Evolutionary conservation across 1,140 invertebrate genomes (phyloP).

Genomic region (Cydia strobilella): DNA sequence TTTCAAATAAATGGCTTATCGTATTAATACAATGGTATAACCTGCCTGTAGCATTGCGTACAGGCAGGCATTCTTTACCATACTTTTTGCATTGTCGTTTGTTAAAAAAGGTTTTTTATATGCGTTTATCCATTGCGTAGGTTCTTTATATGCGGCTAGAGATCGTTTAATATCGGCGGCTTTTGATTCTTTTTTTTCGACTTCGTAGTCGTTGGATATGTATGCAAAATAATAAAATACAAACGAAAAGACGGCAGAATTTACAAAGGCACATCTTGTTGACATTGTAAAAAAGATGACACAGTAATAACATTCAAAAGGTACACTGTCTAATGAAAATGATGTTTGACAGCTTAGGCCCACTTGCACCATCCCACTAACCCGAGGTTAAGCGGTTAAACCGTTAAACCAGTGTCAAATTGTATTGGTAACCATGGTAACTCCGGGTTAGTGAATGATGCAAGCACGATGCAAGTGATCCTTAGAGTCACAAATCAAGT

Average conservation of each 20-base stretch:
- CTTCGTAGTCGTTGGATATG: not conserved
- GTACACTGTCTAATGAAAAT: not conserved
- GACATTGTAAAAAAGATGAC: no score
- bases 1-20: conserved; percentile 29
- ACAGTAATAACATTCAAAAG: not conserved
- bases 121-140: conserved; percentile 7
- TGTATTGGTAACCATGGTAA: no score
- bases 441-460: no score
- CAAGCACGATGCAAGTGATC: no score
- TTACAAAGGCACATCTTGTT: no score
- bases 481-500: no score
- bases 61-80: conserved; percentile 15
- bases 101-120: conserved; percentile 20
- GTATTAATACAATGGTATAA: conserved; percentile 31
- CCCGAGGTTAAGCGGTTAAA: no score
- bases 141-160: conserved; percentile 13
- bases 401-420: no score
- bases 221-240: not conserved
- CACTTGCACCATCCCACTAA: no score
- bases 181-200: not conserved
- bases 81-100: conserved; percentile 26
- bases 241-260: not conserved
- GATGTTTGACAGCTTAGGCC: no score
- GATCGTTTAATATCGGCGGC: not conserved
- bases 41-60: conserved; percentile 26